Conservation (phyloP, 2,888 invertebrate species). For the Spilarctia lutea region DNA sequence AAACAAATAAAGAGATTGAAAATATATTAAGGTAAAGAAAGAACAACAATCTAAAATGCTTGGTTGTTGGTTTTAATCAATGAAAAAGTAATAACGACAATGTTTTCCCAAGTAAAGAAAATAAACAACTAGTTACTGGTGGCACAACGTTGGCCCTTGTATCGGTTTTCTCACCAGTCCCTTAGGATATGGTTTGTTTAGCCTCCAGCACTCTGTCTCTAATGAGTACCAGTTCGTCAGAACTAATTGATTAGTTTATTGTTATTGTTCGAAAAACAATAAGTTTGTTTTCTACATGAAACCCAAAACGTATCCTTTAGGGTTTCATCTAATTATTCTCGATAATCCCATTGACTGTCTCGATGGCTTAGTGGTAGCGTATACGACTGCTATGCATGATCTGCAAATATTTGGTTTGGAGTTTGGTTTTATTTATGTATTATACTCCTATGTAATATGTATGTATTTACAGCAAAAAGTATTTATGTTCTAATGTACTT, state of each 20-base stretch:
- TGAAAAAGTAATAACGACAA: background rate
- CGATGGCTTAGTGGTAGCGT: too few species aligned
- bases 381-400: too few species aligned
- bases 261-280: slow-evolving; percentile 7
- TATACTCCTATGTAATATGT: too few species aligned
- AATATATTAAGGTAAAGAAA: background rate
- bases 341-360: too few species aligned
- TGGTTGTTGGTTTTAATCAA: background rate
- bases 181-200: slow-evolving; percentile 37
- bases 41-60: background rate
- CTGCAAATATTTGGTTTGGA: too few species aligned
- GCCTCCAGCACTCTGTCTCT: slow-evolving; percentile 25
- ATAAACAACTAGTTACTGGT: slow-evolving; percentile 16
- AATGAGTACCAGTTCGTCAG: slow-evolving; percentile 30
- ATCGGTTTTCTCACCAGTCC: slow-evolving; percentile 23
- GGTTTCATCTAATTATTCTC: background rate
- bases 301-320: background rate
- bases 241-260: slow-evolving; percentile 29
- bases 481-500: too few species aligned
- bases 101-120: background rate
- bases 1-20: background rate
- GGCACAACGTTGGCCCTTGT: slow-evolving; percentile 12
- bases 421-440: too few species aligned
- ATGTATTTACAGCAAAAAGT: too few species aligned
- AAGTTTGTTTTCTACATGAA: background rate